Conservation (phyloP, 2,888 invertebrate genomes). For the Drosophila vallismaia region DNA sequence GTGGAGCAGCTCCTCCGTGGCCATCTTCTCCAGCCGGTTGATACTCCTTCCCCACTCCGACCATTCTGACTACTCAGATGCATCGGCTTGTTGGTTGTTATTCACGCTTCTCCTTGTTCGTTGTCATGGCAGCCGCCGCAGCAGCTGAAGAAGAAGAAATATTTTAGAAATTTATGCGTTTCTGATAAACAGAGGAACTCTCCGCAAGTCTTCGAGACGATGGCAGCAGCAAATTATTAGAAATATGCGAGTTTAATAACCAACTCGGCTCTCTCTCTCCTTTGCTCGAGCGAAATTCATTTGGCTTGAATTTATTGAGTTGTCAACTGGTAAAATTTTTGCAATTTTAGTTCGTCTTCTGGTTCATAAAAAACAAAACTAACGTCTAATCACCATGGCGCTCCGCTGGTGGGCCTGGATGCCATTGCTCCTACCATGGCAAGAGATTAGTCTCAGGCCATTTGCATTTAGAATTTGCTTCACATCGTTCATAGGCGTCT, state of each 20-base stretch:
- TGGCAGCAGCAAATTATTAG: constrained; percentile 63
- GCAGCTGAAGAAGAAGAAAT: constrained; percentile 43
- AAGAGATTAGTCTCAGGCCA: constrained; percentile 40
- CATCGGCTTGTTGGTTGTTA: constrained; percentile 45
- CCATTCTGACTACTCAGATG: constrained; percentile 15
- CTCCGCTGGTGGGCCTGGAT: constrained; percentile 50
- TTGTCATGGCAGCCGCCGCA: constrained; percentile 28
- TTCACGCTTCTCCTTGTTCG: constrained; percentile 41
- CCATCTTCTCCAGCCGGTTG: constrained; percentile 19
- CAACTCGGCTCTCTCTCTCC: constrained; percentile 36
- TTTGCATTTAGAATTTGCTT: constrained; percentile 72
- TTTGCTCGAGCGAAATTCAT: constrained; percentile 11
- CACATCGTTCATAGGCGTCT: constrained; percentile 14
- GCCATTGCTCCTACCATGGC: too few species aligned
- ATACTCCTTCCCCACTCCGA: constrained; percentile 26
- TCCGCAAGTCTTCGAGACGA: constrained; percentile 40
- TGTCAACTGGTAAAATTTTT: constrained; percentile 75
- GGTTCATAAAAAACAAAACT: constrained; percentile 7
- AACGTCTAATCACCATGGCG: constrained; percentile 11
- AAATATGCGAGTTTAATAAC: constrained; percentile 78
- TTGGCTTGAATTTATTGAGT: constrained; percentile 69
- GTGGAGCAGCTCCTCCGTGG: constrained; percentile 40
- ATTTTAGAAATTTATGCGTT: constrained; percentile 77
- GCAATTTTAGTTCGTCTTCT: constrained; percentile 50
- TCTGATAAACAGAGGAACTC: constrained; percentile 76